Evolutionary conservation across 2,888 invertebrate species (phyloP).

Genomic region (Microctonus hyperodae): DNA sequence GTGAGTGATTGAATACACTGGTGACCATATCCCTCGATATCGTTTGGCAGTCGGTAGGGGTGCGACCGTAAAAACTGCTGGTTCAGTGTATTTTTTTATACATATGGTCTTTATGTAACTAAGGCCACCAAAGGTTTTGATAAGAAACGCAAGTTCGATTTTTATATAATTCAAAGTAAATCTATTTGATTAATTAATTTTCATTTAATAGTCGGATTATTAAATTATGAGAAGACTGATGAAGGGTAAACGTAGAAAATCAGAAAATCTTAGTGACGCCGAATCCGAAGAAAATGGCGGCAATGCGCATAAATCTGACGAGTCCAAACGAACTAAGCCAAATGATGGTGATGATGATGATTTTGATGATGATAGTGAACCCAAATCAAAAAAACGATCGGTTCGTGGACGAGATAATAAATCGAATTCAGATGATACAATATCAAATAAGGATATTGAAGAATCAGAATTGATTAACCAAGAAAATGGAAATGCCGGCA

Average conservation of each 20-base stretch:
- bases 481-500: constrained; percentile 49
- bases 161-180: not conserved
- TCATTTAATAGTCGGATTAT: not conserved
- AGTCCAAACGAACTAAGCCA: constrained; percentile 26
- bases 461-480: constrained; percentile 32
- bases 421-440: constrained; percentile 28
- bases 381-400: constrained; percentile 30
- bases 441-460: constrained; percentile 26
- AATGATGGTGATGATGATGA: constrained; percentile 18
- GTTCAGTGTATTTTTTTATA: constrained; percentile 7
- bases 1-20: not conserved
- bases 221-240: constrained; percentile 57
- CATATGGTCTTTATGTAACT: not conserved
- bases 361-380: constrained; percentile 20
- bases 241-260: constrained; percentile 57
- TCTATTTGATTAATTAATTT: not conserved
- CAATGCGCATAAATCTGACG: constrained; percentile 35
- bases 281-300: constrained; percentile 59
- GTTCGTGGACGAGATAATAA: constrained; percentile 36
- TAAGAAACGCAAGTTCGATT: not conserved
- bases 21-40: not conserved
- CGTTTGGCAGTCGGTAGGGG: constrained; percentile 16
- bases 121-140: not conserved
- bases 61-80: constrained; percentile 10
- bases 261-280: constrained; percentile 52